phyloP scores from a whole-genome alignment of 2,113 vertebrate genomes.

The Collichthys lucidus region DNA sequence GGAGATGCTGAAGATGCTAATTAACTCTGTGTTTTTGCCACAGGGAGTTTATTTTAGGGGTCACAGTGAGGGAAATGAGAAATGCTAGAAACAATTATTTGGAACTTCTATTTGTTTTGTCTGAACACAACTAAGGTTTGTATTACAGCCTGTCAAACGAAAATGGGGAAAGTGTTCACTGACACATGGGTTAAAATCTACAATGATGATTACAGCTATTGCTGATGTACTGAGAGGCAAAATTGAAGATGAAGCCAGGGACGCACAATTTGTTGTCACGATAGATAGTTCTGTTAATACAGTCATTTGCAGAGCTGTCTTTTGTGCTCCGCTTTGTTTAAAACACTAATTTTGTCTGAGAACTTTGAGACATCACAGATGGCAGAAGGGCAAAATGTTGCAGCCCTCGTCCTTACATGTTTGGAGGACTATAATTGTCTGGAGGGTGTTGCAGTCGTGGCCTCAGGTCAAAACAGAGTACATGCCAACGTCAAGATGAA shows the following conservation, averaged over 20 bases:
- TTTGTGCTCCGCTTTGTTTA: not conserved
- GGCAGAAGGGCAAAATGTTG: not conserved
- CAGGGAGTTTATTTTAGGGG: constrained; percentile 6
- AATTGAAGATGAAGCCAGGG: not conserved
- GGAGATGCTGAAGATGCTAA: not conserved
- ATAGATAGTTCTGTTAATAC: not conserved
- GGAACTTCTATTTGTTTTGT: not conserved
- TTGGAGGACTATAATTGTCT: constrained; percentile 29
- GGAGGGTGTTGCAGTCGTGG: constrained; percentile 25
- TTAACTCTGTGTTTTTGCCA: constrained; percentile 4
- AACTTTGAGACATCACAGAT: not conserved
- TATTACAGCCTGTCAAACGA: constrained; percentile 13
- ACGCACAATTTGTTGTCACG: not conserved
- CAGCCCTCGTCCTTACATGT: constrained; percentile 26
- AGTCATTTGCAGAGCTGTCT: constrained; percentile 2
- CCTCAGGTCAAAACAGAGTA: constrained; percentile 27
- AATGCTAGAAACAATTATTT: constrained; percentile 1
- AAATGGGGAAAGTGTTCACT: not conserved
- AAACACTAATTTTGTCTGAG: not conserved
- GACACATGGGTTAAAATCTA: constrained; percentile 6
- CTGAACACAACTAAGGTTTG: constrained; percentile 4
- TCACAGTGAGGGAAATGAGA: not conserved
- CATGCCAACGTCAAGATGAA: constrained; percentile 44
- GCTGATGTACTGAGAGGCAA: not conserved
- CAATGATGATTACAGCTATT: constrained; percentile 7